Conservation (phyloP, 1,140 invertebrate species). For the Zaprionus inermis region DNA sequence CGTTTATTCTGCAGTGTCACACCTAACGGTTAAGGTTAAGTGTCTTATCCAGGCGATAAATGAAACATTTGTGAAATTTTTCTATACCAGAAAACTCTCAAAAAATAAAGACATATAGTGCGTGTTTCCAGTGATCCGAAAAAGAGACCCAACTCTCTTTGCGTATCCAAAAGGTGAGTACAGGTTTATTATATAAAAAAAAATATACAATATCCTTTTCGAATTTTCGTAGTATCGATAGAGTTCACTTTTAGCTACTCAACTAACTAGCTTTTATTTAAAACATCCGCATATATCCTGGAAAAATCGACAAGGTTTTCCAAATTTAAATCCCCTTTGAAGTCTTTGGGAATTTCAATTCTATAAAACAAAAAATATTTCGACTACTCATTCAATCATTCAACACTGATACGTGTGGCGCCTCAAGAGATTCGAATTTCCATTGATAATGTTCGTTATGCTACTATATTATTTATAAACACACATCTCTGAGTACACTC, state of each 20-base stretch:
- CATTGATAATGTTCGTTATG: slow-evolving; percentile 52
- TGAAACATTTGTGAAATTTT: slow-evolving; percentile 16
- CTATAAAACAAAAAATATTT: background rate
- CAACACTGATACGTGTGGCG: slow-evolving; percentile 43
- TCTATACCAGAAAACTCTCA: background rate
- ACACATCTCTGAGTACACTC: slow-evolving; percentile 7
- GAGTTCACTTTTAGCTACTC: background rate
- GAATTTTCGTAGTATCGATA: background rate
- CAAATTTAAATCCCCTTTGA: slow-evolving; percentile 5
- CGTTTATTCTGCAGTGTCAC: slow-evolving; percentile 76
- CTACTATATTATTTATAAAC: slow-evolving; percentile 45
- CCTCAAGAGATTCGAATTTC: slow-evolving; percentile 35
- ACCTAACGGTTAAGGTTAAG: slow-evolving; percentile 64
- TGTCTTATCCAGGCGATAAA: slow-evolving; percentile 34
- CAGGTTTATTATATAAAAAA: background rate
- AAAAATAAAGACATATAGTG: background rate
- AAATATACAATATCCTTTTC: background rate
- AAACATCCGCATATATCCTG: background rate
- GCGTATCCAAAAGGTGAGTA: background rate
- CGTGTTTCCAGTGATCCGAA: background rate
- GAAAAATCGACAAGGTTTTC: background rate
- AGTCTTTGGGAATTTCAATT: background rate
- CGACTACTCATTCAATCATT: slow-evolving; percentile 26
- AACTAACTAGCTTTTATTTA: background rate
- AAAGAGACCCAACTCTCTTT: background rate